Evolutionary conservation across 2,113 vertebrate genomes (phyloP).

Genomic region (Anthoscopus minutus): DNA sequence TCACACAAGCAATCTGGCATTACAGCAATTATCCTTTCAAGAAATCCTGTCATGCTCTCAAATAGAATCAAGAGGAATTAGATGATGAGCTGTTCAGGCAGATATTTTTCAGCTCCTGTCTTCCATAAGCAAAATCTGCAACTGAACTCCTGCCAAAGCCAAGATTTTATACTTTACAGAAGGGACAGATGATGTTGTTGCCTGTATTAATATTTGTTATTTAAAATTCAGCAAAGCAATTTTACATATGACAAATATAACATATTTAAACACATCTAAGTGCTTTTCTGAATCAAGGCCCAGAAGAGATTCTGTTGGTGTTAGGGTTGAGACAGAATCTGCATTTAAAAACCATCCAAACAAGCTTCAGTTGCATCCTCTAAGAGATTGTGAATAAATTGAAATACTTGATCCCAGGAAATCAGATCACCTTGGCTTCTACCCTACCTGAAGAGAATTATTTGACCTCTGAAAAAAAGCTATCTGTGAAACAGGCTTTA

Average conservation of each 20-base stretch:
- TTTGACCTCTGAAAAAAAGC: background rate
- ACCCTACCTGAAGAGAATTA: background rate
- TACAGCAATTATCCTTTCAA: background rate
- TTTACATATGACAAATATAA: background rate
- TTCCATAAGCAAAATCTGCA: background rate
- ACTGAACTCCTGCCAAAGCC: background rate
- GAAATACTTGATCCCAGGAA: background rate
- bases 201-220: background rate
- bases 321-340: background rate
- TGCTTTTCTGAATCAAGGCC: background rate
- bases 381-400: background rate
- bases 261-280: background rate
- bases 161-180: conserved; percentile 14
- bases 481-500: background rate
- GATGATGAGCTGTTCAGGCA: background rate
- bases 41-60: background rate
- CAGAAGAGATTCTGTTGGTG: background rate
- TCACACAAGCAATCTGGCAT: background rate
- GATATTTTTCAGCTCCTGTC: background rate
- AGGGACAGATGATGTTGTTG: background rate
- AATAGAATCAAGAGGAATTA: background rate
- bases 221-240: background rate
- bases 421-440: background rate
- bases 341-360: background rate
- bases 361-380: background rate